Evolutionary conservation across 2,113 vertebrate species (phyloP).

Genomic region (Platichthys flesus): DNA sequence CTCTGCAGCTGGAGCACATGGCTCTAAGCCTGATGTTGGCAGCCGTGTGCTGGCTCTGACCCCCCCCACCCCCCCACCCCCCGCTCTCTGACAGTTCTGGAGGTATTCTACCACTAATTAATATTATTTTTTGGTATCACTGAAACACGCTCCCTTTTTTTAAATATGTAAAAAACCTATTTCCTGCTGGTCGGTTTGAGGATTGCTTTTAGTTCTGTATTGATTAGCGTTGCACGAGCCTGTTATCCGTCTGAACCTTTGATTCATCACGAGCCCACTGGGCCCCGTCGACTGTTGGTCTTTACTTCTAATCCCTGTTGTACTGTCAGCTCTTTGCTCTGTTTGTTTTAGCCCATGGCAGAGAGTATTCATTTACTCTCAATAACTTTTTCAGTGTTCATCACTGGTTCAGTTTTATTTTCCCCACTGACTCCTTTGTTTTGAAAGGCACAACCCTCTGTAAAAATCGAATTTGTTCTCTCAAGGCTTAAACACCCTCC

Average conservation of each 20-base stretch:
- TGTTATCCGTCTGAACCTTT: slow-evolving; percentile 19
- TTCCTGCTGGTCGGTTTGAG: not conserved
- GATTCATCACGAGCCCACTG: not conserved
- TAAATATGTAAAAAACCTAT: not conserved
- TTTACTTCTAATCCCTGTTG: slow-evolving; percentile 33
- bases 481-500: slow-evolving; percentile 20
- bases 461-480: slow-evolving; percentile 28
- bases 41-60: slow-evolving; percentile 21
- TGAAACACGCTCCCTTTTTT: not conserved
- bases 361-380: slow-evolving; percentile 33
- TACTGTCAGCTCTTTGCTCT: slow-evolving; percentile 3
- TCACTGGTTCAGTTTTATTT: slow-evolving; percentile 39
- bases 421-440: slow-evolving; percentile 6
- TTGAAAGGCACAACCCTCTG: slow-evolving; percentile 11
- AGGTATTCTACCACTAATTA: slow-evolving; percentile 13
- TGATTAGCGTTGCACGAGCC: slow-evolving; percentile 10
- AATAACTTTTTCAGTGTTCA: slow-evolving; percentile 12
- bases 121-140: not conserved
- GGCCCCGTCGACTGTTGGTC: slow-evolving; percentile 6
- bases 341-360: slow-evolving; percentile 34
- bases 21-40: slow-evolving; percentile 19
- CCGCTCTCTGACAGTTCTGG: slow-evolving; percentile 5
- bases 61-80: not conserved
- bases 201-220: slow-evolving; percentile 22
- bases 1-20: slow-evolving; percentile 18